Evolutionary conservation across 2,888 invertebrate genomes (phyloP).

Genomic region (Lottia gigantea): DNA sequence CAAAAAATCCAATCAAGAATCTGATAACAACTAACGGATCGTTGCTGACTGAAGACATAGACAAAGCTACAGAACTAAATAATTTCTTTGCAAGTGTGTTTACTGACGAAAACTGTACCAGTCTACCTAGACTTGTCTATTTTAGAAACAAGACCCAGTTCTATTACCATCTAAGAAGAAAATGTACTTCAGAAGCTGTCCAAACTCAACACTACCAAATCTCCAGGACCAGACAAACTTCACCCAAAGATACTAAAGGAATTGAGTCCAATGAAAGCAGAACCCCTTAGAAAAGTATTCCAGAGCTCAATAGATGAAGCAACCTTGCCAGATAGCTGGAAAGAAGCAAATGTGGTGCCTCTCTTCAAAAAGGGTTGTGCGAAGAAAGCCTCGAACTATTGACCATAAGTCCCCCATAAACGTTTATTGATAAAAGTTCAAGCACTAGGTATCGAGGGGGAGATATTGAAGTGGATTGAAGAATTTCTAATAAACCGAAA

Average conservation of each 20-base stretch:
- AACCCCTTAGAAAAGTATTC: not conserved
- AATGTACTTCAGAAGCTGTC: not conserved
- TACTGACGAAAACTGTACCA: not conserved
- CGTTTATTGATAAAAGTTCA: too few species aligned
- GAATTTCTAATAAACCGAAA: too few species aligned
- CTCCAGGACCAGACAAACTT: not conserved
- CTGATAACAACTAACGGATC: not conserved
- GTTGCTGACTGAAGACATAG: not conserved
- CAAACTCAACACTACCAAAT: not conserved
- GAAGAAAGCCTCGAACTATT: conserved; percentile 12
- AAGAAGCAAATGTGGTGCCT: conserved; percentile 4
- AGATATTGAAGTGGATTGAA: too few species aligned
- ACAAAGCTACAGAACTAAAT: conserved; percentile 14
- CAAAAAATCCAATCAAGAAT: not conserved
- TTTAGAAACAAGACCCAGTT: not conserved
- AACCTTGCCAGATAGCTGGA: conserved; percentile 9
- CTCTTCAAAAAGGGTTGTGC: conserved; percentile 14
- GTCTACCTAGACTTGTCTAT: not conserved
- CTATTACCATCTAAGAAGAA: not conserved
- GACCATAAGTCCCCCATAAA: conserved; percentile 15
- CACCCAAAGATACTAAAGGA: not conserved
- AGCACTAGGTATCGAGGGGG: too few species aligned
- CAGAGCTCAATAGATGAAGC: conserved; percentile 10
- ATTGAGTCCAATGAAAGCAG: not conserved
- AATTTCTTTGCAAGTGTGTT: conserved; percentile 18